Evolutionary conservation across 2,888 invertebrate genomes (phyloP).

Genomic region (Himalopsyche anomala): DNA sequence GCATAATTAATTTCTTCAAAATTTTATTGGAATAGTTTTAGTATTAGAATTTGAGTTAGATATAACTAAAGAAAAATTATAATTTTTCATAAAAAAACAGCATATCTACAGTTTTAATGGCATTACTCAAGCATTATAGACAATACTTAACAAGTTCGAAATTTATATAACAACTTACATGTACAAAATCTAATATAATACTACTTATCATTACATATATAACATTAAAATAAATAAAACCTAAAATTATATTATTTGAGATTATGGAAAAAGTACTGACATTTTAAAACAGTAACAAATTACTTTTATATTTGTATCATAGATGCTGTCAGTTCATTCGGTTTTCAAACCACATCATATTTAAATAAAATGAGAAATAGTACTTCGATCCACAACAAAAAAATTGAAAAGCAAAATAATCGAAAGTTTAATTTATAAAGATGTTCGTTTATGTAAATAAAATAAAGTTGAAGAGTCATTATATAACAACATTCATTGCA

Average conservation of each 20-base stretch:
- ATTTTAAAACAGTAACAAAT: neutral
- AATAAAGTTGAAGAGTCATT: neutral
- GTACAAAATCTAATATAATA: constrained; percentile 38
- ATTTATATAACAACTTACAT: constrained; percentile 27
- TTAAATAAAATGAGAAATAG: neutral
- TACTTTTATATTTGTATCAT: constrained; percentile 19
- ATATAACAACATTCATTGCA: neutral
- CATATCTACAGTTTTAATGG: constrained; percentile 31
- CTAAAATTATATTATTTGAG: constrained; percentile 14
- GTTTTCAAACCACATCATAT: constrained; percentile 28
- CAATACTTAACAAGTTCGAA: constrained; percentile 24
- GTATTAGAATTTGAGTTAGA: neutral
- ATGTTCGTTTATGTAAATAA: neutral
- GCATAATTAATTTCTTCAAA: neutral
- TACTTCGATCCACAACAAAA: neutral
- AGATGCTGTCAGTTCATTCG: constrained; percentile 37
- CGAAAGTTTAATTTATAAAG: neutral
- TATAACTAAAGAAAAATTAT: neutral
- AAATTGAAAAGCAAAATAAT: neutral
- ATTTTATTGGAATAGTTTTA: constrained; percentile 41
- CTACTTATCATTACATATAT: neutral
- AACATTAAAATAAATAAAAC: constrained; percentile 37
- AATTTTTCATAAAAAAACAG: neutral
- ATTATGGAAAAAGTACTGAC: constrained; percentile 32
- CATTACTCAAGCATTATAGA: constrained; percentile 12